These are phyloP conservation scores for Octodon degus DNA, from an alignment of 2,113 vertebrate species.

Conservation along the genomic window DNA sequence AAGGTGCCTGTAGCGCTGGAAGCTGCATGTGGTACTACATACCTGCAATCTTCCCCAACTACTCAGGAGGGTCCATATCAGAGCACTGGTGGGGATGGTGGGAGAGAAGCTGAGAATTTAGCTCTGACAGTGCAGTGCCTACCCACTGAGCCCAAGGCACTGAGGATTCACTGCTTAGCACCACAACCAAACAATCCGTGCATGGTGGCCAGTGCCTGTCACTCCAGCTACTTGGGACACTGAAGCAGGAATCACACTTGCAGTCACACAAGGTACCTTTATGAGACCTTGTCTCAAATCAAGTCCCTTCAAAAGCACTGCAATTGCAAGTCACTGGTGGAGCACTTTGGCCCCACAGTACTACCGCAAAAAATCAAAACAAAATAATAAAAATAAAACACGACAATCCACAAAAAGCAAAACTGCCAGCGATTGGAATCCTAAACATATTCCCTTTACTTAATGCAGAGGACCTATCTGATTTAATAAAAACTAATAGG, in stretches of 20 bases:
- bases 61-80: neutral
- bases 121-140: neutral
- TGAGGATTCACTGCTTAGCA: neutral
- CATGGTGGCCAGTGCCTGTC: neutral
- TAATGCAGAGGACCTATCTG: neutral
- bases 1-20: neutral
- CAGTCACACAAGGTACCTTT: neutral
- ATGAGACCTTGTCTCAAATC: neutral
- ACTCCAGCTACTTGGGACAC: neutral
- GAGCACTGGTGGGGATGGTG: neutral
- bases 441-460: neutral
- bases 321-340: neutral
- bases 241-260: neutral
- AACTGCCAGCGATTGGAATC: accelerated
- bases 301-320: neutral
- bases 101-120: neutral
- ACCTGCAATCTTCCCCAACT: neutral
- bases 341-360: neutral
- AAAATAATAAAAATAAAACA: neutral
- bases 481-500: neutral
- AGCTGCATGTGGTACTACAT: neutral
- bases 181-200: neutral
- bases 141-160: neutral
- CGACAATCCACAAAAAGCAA: neutral
- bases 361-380: neutral